Evolutionary conservation across 2,113 vertebrate genomes (phyloP).

Genomic region (Tragulus kanchil): DNA sequence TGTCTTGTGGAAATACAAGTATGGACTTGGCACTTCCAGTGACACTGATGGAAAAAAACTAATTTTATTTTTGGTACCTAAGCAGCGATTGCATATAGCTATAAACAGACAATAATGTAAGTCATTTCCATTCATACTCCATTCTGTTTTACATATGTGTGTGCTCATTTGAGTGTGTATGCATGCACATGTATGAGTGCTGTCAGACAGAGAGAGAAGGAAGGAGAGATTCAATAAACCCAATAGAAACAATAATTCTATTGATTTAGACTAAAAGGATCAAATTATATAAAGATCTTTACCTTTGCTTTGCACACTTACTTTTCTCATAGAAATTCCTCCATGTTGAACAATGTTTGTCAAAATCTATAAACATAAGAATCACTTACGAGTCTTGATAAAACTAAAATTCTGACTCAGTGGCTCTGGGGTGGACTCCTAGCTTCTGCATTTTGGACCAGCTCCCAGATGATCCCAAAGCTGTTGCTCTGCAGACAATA

Average conservation of each 20-base stretch:
- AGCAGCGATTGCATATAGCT: neutral
- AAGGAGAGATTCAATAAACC: neutral
- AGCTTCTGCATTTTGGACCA: neutral
- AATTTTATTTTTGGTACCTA: slow-evolving; percentile 35
- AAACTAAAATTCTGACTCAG: neutral
- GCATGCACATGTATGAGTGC: neutral
- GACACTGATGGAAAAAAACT: neutral
- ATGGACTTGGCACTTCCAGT: neutral
- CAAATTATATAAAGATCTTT: neutral
- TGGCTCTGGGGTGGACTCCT: neutral
- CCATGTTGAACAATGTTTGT: neutral
- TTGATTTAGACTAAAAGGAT: neutral
- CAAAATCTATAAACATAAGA: neutral
- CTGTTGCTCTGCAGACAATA: neutral
- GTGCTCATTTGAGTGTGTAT: neutral
- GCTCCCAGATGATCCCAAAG: neutral
- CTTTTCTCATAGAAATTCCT: neutral
- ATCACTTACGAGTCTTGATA: neutral
- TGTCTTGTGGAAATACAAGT: neutral
- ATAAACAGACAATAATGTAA: slow-evolving; percentile 22
- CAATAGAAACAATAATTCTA: too few species aligned
- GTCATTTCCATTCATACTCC: too few species aligned
- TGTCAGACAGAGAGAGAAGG: neutral
- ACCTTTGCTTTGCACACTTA: neutral
- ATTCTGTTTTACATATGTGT: neutral